Evolutionary conservation across 1,140 invertebrate genomes (phyloP), one percentile per base, ranked within the genome.

Genomic region (Agrypnia vestita): DNA sequence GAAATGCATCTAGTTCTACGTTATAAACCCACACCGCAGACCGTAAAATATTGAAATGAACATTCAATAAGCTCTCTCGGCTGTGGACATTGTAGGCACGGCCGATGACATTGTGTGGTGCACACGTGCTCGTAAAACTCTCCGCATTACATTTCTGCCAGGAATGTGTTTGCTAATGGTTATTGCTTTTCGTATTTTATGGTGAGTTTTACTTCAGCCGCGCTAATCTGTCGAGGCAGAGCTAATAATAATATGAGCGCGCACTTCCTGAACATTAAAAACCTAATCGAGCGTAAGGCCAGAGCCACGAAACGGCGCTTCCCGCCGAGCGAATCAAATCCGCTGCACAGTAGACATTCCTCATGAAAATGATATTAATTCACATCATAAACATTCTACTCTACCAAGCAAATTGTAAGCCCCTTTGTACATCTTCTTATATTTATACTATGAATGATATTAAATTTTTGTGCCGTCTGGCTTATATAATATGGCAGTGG

Each of bases 121-220:
- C 53, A 19, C 55, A 35, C 61, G 61, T 25, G 64, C 15, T 47
- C 64, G n/a, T 51, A 51, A 51, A 51, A 12, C 49, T 15, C 8
- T 69, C 46, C 64, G 46, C 46, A 46, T 69, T 47, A 69, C 64
- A 47, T n/a, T 15, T 25, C 15, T 21, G 47, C 46, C 15, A 49
- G 67, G 71, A 74, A 56, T 74, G 71, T 74, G 71, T 74, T 74
- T 17, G 53, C 71, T 74, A 74, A 74, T 74, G 71, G 71, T 74
- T 74, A 74, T 74, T 74, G 71, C 21, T 21, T 74, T 74, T 55
- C 69, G 35, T 74, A 74, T 43, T 74, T 74, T 74, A 74, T 74
- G 71, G 71, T 74, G 55, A 56, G 51, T 56, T 74, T 55, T 55
- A 56, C 71, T 55, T 25, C 4, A 44, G 71, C 46, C 49, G 46